Base-by-base conservation (phyloP, 2,888 invertebrate species). In the Corythucha ciliata region DNA sequence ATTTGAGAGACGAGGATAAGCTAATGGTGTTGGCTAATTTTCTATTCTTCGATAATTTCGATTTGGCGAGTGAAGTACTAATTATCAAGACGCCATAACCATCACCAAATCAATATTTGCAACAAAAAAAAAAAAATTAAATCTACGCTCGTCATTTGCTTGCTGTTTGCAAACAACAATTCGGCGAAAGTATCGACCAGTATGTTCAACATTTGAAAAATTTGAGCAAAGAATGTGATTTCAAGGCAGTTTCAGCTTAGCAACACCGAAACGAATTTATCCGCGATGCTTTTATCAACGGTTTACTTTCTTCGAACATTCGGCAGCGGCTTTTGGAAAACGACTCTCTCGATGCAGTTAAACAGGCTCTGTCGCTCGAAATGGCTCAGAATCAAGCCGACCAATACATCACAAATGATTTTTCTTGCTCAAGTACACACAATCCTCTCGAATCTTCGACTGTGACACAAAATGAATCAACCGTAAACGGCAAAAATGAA, bases 121-220 rank as follows among this genome's bases (percentile, higher is more conserved):
- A 2, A n/a, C n/a, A n/a, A n/a, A 49, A 49, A 26, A 24, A 40
- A 42, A 49, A 41, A 25, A 49, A 33, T 22, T 21, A 41, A n/a
- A 42, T 49, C 12, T 49, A 14, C 34, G 41, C 49, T 18, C 33
- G 33, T 29, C 42, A 49, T 16, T 10, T 48, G 3, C 39, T 40
- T 6, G 48, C 40, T 4, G 29, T 40, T 10, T 18, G 40, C 2
- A 6, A 16, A 3, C 48, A 40, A 20, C n/a, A 4, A 7, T 32
- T 26, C 10, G 21, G 40, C n/a, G 48, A 49, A 14, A 33, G 27
- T 14, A 22, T 48, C 8, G 20, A 41, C 16, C 29, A 40, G 24
- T 40, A 49, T 32, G 21, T 49, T 5, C 49, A 49, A 22, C 32
- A 40, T n/a, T 24, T 50, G 26, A 50, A 50, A 5, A 20, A 25